These are phyloP conservation scores for Oncorhynchus clarkii DNA, from an alignment of 2,113 vertebrate species.

Conservation along the genomic window DNA sequence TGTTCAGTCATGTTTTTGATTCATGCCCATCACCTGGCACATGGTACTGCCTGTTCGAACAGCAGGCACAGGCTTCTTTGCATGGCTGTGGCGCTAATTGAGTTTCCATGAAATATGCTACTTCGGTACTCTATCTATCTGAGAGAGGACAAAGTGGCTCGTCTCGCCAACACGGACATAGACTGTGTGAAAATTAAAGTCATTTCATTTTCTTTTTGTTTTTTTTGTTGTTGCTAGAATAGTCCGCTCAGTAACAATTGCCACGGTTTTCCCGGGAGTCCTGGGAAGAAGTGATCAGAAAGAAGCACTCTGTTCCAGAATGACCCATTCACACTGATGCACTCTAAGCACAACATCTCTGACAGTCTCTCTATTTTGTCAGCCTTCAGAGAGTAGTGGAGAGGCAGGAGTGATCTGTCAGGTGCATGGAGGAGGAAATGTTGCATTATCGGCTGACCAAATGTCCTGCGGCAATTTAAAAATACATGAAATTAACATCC, in stretches of 20 bases:
- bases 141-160: constrained; percentile 11
- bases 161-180: constrained; percentile 3
- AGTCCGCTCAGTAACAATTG: background rate
- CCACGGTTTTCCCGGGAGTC: background rate
- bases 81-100: constrained; percentile 18
- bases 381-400: background rate
- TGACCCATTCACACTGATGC: too few species aligned
- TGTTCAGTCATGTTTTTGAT: constrained; percentile 16
- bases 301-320: background rate
- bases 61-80: constrained; percentile 2
- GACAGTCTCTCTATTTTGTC: background rate
- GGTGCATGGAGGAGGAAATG: background rate
- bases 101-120: constrained; percentile 23
- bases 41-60: constrained; percentile 2
- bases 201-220: background rate
- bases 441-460: background rate
- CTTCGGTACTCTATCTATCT: constrained; percentile 1
- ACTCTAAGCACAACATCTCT: too few species aligned
- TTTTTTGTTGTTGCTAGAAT: background rate
- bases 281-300: too few species aligned
- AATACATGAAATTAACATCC: background rate
- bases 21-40: constrained; percentile 16
- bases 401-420: background rate
- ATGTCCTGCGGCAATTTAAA: background rate
- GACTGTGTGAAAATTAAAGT: background rate